Base-by-base conservation (phyloP, 2,797 vertebrate species). In the Tinamus major region DNA sequence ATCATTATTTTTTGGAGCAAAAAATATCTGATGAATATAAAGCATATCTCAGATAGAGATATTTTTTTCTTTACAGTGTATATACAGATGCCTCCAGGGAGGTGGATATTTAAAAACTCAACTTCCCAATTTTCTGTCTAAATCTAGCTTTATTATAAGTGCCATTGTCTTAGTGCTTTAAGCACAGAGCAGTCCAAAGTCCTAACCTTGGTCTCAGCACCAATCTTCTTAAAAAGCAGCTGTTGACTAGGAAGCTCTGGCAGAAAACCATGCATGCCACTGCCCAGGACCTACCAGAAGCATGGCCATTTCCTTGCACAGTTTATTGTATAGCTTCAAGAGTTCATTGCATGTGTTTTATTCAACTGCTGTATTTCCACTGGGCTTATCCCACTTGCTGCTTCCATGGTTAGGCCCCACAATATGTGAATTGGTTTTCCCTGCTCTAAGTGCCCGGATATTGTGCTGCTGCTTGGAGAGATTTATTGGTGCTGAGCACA, bases 351-450 rank as follows among this genome's bases (percentile, higher is more conserved):
- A 27, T 63, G 59, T 18, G 0, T 51, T 42, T 93, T 87, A 61
- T 56, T 61, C 62, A 87, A 4, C 29, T 31, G 13, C 24, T 31
- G 9, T 56, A 16, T 85, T 35, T 67, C 59, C 41, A 29, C 56
- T 80, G 49, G 62, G 42, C 61, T 79, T 67, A 29, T 31, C n/a
- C 33, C 37, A 58, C 26, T 94, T 90, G 80, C 65, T 72, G 17
- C 51, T n/a, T 55, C 58, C 62, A 16, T 48, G 39, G 26, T 85
- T 87, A 51, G 41, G 17, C 33, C 86, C 24, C 41, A 61, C 62
- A 93, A 37, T 71, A 61, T 75, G 27, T 55, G 59, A 81, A 67
- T 87, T 91, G 70, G 49, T 85, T 91, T 75, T 81, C 82, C 53
- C 56, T 53, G 29, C 24, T 89, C n/a, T 56, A 58, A 42, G 59